Base-by-base conservation (phyloP, 2,113 vertebrate species). In the Zingel zingel region DNA sequence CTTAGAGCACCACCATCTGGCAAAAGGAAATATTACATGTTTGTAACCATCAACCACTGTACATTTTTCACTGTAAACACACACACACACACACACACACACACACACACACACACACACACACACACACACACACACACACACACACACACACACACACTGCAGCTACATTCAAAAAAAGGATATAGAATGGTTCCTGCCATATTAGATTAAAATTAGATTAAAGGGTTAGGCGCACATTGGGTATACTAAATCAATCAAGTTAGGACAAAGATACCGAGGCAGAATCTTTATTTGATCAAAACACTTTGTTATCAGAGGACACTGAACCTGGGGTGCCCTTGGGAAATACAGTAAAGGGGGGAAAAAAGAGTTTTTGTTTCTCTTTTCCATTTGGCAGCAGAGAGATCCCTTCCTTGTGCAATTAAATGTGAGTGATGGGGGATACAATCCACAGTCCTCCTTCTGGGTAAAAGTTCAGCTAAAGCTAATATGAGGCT, bases 1-100 rank as follows among this genome's bases (percentile, higher is more conserved):
- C 77, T 84, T 88, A 91, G 68, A 90, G 89, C 94, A 76, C 93
- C 93, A 90, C 82, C 91, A 57, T 75, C 84, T 95, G 94, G 94
- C 18, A 21, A 80, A 79, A 87, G 10, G 1, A 58, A 21, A n/a
- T 57, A 94, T 90, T 83, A 88, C 94, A 93, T 30, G n/a, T 5
- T 63, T 30, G 47, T 33, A 72, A 65, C 12, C 12, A 11, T 67
- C 58, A 82, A 27, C 27, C 9, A 61, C 7, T 19, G 11, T 48
- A 4, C 2, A 43, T 43, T 11, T 43, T 43, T 43, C 10, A 43
- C 39, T 43, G 39, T 43, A 43, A 10, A 43, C 64, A 25, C 64
- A 64, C 11, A 23, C 13, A 19, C n/a, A 25, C 21, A 14, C n/a
- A 39, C 14, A 25, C 15, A 45, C 36, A 16, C 63, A 50, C 4